Base-by-base conservation (phyloP, 2,113 vertebrate genomes). In the Lucifuga dentata region DNA sequence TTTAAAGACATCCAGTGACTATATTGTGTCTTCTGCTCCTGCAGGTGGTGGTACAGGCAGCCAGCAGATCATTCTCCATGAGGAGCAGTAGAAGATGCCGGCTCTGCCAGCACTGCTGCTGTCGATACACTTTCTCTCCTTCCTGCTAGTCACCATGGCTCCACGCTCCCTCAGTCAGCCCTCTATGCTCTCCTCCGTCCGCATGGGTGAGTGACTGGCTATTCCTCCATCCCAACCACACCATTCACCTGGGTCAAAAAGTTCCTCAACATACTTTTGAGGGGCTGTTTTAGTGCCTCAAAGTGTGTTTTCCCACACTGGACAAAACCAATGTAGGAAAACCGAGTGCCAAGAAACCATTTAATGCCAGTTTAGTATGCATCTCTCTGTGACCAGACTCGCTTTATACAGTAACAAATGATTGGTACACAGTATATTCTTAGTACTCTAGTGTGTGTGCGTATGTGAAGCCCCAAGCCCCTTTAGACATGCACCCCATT, bases 41-140 rank as follows among this genome's bases (percentile, higher is more conserved):
- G 43, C 89, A 97, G 96, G 96, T 95, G 95, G 94, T 91, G 85
- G 92, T 92, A 93, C 86, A 94, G 94, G 96, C 93, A 95, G 93
- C 94, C 95, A 94, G 92, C 94, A 95, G 94, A 95, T 92, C 94
- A 64, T 92, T 97, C 95, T 95, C 96, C 95, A 97, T 97, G 96
- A 96, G 96, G 95, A 97, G 95, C 93, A 93, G 94, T 95, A 93
- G 95, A 97, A 97, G 95, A 97, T 97, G 96, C 96, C 95, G 93
- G 93, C 95, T 94, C 94, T 95, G 95, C 95, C 95, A 94, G 93
- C 92, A 85, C 94, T 97, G 93, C 94, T 97, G 93, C 94, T 97
- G 93, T 93, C 93, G 89, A 92, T 93, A 93, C 92, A 88, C 90
- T 88, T 93, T 86, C 86, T 91, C 75, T 89, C 86, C 68, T 86